phyloP scores from a whole-genome alignment of 2,113 vertebrate genomes.

The Cavia porcellus region DNA sequence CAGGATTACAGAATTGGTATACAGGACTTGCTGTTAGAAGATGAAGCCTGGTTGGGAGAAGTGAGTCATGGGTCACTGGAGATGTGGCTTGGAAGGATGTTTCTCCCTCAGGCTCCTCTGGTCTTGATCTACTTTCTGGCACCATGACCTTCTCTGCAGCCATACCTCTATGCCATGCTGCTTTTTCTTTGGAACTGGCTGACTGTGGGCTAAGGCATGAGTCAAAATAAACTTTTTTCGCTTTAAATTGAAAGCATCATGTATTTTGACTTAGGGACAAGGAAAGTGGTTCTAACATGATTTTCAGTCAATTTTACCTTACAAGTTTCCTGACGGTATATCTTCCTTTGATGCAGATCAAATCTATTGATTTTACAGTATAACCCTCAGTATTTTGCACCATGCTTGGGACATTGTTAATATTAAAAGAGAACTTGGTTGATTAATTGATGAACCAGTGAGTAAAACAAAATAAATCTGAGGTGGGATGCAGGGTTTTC shows the following conservation, averaged over 20 bases:
- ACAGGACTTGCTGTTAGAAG: background rate
- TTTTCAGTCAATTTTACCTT: slow-evolving; percentile 36
- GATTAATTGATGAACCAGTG: background rate
- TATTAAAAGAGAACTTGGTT: background rate
- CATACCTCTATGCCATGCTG: background rate
- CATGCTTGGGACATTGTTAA: background rate
- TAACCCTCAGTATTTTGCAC: background rate
- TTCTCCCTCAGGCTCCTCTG: background rate
- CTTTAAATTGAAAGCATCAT: background rate
- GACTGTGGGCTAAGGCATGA: background rate
- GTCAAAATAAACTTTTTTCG: background rate
- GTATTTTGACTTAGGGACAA: background rate
- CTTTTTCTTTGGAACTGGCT: background rate
- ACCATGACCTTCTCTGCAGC: background rate
- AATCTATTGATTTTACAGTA: background rate
- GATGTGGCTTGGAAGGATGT: background rate
- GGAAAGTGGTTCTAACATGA: background rate
- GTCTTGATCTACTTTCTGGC: background rate
- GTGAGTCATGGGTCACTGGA: background rate
- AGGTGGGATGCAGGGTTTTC: background rate
- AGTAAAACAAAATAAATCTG: background rate
- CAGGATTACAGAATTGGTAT: background rate
- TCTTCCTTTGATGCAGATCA: background rate
- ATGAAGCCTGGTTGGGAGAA: background rate
- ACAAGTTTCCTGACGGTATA: background rate